A percentile compares a stretch with the other conserved stretches of the same genome.
Conservation (phyloP, 2,113 vertebrate genomes). For the Grammomys surdaster region DNA sequence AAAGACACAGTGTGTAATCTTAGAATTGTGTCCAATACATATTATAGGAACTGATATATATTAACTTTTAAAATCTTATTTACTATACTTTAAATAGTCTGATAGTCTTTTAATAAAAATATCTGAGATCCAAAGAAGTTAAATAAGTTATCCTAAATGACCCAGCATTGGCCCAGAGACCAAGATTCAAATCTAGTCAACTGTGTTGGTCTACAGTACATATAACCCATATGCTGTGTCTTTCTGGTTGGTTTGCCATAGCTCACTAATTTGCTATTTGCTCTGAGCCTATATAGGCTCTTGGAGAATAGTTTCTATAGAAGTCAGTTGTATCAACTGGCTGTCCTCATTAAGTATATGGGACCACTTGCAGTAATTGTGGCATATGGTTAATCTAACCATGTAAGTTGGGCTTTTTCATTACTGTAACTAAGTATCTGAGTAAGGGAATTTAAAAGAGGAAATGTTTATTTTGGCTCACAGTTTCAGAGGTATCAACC, state of each 20-base stretch:
- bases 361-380: neutral
- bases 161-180: neutral
- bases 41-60: neutral
- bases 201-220: neutral
- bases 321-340: neutral
- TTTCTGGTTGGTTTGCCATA: neutral
- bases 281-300: neutral
- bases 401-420: neutral
- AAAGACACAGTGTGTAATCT: neutral
- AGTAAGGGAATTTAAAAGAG: neutral
- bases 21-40: neutral
- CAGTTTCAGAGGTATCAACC: neutral
- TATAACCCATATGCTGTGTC: rapidly evolving
- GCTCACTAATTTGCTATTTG: neutral
- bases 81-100: neutral
- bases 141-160: neutral
- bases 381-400: neutral
- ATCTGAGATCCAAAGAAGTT: neutral
- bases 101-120: neutral
- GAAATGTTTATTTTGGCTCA: neutral
- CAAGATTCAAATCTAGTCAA: neutral
- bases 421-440: neutral
- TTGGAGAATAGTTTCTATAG: neutral
- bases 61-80: neutral
- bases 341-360: neutral